phyloP scores from a whole-genome alignment of 2,797 vertebrate genomes.

The Scleropages formosus region DNA sequence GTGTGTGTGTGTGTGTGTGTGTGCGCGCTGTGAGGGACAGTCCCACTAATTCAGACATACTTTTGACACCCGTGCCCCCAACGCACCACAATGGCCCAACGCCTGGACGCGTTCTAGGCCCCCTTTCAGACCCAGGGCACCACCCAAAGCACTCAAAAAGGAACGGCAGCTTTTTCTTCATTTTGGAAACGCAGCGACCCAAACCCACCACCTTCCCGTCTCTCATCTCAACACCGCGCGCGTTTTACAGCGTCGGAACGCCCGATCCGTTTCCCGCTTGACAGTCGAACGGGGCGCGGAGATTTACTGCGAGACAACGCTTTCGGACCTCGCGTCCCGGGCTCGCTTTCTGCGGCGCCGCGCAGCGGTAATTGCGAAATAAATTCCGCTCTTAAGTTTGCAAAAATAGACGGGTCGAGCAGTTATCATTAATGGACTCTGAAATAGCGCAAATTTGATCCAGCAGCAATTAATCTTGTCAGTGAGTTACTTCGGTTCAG shows the following conservation, averaged over 20 bases:
- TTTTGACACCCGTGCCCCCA: constrained; percentile 17
- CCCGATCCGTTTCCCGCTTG: not conserved
- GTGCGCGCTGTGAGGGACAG: too few species aligned
- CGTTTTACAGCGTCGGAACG: not conserved
- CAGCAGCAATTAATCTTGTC: constrained; percentile 27
- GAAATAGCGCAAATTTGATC: constrained; percentile 24
- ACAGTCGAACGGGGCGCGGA: constrained; percentile 3
- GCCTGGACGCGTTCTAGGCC: not conserved
- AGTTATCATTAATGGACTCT: constrained; percentile 18
- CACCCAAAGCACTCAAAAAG: not conserved
- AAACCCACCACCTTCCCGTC: not conserved
- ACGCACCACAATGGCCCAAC: not conserved
- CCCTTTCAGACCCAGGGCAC: constrained; percentile 13
- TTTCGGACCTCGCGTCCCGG: not conserved
- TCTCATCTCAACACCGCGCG: constrained; percentile 7
- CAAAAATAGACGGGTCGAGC: constrained; percentile 19
- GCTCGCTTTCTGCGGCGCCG: not conserved
- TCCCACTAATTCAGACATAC: constrained; percentile 6
- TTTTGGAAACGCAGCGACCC: not conserved
- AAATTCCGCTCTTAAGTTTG: constrained; percentile 13
- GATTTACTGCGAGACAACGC: not conserved
- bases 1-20: too few species aligned
- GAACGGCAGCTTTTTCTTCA: not conserved
- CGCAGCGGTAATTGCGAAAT: not conserved
- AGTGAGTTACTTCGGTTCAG: constrained; percentile 8